Conservation (phyloP, 2,113 vertebrate genomes). For the Phasianus colchicus region DNA sequence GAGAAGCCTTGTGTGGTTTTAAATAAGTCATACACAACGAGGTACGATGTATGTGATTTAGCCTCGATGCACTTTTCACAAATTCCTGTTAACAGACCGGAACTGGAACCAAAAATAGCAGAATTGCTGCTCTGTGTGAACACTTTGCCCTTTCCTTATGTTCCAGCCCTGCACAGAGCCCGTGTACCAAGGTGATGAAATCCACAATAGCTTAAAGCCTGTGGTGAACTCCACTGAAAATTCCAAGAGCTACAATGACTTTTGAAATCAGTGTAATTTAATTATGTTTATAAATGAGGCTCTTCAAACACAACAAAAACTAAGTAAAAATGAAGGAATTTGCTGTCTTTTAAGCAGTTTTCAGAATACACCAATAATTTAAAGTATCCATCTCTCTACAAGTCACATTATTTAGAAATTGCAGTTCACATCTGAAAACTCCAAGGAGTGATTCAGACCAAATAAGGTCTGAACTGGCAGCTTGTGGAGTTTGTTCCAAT, state of each 20-base stretch:
- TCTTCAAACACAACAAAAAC: background rate
- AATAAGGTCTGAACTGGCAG: background rate
- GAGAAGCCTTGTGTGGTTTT: background rate
- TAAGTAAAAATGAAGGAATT: background rate
- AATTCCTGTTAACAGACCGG: background rate
- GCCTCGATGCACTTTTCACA: background rate
- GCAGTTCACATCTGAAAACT: background rate
- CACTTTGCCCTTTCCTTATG: background rate
- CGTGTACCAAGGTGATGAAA: fast-evolving
- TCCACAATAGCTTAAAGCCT: background rate
- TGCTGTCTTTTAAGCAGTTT: background rate
- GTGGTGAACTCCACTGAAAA: background rate
- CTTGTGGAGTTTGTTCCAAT: background rate
- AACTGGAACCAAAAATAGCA: background rate
- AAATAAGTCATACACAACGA: background rate
- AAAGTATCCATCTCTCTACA: background rate
- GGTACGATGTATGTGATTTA: background rate
- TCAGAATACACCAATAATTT: background rate
- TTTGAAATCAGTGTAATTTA: background rate
- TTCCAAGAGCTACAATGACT: background rate
- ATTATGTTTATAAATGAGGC: background rate
- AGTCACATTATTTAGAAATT: background rate
- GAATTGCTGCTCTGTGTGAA: background rate
- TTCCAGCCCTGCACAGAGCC: background rate
- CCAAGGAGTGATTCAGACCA: background rate